Base-by-base conservation (phyloP, 1,140 invertebrate species). In the Olivierus martensii region DNA sequence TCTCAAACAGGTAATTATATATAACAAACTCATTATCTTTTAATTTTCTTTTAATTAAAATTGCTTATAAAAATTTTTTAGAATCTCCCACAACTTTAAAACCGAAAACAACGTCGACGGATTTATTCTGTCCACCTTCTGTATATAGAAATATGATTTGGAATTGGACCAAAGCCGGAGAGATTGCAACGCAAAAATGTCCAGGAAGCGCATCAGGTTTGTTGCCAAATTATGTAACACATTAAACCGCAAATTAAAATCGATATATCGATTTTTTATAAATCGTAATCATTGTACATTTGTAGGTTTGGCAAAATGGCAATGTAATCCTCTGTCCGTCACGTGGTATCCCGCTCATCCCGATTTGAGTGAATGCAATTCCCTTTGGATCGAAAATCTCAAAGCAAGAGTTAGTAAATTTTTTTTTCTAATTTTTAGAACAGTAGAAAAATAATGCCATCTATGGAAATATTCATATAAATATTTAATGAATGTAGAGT, bases 351-450 rank as follows among this genome's bases (percentile, higher is more conserved):
- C 83, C 0, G 70, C 77, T 5, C 80, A 78, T 2, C 88, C 89
- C 4, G 87, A 94, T 68, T 72, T 93, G 14, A 88, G 86, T 61
- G 85, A 91, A 64, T 96, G 91, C 66, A 78, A 86, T 11, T 91
- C 87, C 1, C 77, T 84, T 0, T 93, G 89, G 89, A 70, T 95
- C 2, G 83, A 84, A 28, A 84, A 79, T 52, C 70, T 94, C 1
- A 57, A 61, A 19, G 55, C 59, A 22, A 46, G 63, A 48, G 60
- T 68, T 52, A 59, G 57, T 55, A 19, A 2, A 28, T 28, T 4
- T 4, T 28, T 4, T 28, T 28, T 6, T n/a, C 4, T 9, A 28
- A 28, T 9, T 28, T 28, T 28, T 28, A n/a, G 28, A 28, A 28
- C 9, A 28, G 28, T 28, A 6, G 4, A 28, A 9, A 6, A 28